Base-by-base conservation (phyloP, 2,113 vertebrate species). In the Anser brachyrhynchus region DNA sequence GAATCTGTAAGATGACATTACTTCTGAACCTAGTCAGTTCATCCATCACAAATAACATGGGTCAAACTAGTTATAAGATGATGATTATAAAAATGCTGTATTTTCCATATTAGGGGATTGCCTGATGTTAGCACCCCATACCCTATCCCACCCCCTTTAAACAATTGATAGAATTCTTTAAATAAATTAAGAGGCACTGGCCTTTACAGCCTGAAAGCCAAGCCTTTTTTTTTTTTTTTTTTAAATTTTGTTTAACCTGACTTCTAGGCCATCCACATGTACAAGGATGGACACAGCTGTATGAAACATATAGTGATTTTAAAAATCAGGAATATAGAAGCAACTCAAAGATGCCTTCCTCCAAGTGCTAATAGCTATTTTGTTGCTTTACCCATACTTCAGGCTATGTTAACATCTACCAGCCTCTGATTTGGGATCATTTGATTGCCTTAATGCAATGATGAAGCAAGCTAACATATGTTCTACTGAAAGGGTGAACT, bases 281-380 rank as follows among this genome's bases (percentile, higher is more conserved):
- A 33, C 3, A 51, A 29, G 13, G 17, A 18, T 22, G n/a, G 33
- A 11, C 14, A 10, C 55, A 59, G 9, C 33, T 84, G 33, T 29
- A 20, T 9, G 49, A 74, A 61, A 43, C 8, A 33, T 16, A 31
- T 44, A 39, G 39, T 52, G 51, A 41, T 64, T 64, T 39, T 58
- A 31, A 67, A 64, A 83, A 31, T 67, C 44, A 22, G 62, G 51
- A 80, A 14, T 62, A 18, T 2, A 41, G 35, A 76, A 64, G 10
- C 23, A 64, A 2, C 80, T 84, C 6, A 55, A 20, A 19, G 16
- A 46, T 74, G 3, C 69, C 25, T 59, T 76, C 62, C 13, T 73
- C 87, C 54, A 31, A 19, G 44, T 66, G 70, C 25, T 57, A 31
- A 6, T 20, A 51, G 7, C 0, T 0, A 8, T 80, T 21, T 33